A percentile compares a stretch with the other conserved stretches of the same genome.
Evolutionary conservation across 2,888 invertebrate genomes (phyloP).

Genomic region (Pterobdella sp.): DNA sequence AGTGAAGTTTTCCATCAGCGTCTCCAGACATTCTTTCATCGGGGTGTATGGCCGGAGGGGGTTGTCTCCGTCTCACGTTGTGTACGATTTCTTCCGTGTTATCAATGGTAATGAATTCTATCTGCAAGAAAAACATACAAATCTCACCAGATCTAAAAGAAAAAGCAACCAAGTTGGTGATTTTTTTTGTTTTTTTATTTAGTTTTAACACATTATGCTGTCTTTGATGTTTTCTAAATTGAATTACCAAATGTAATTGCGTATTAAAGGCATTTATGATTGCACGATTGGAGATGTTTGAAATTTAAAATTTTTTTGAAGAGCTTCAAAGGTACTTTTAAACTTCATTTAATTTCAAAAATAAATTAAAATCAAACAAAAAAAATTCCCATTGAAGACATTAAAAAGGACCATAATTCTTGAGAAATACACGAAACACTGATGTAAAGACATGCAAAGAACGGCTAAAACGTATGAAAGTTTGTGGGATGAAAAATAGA

Average conservation of each 20-base stretch:
- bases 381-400: neutral
- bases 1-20: constrained; percentile 83
- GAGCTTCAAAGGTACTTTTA: neutral
- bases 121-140: constrained; percentile 29
- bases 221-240: neutral
- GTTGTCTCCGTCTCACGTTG: constrained; percentile 87
- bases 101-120: constrained; percentile 56
- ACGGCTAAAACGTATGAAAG: neutral
- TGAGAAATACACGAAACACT: neutral
- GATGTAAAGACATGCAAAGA: neutral
- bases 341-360: neutral
- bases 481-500: neutral
- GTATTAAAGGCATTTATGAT: too few species aligned
- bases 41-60: constrained; percentile 82
- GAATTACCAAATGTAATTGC: too few species aligned
- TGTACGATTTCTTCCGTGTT: constrained; percentile 89
- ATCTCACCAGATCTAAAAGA: neutral
- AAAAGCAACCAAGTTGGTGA: neutral
- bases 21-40: constrained; percentile 53
- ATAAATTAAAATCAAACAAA: neutral
- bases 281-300: neutral
- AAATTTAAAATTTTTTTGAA: neutral
- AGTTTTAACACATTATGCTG: neutral
- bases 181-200: neutral
- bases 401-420: neutral